Evolutionary conservation across 2,797 vertebrate genomes (phyloP).

Genomic region (Pampus argenteus): DNA sequence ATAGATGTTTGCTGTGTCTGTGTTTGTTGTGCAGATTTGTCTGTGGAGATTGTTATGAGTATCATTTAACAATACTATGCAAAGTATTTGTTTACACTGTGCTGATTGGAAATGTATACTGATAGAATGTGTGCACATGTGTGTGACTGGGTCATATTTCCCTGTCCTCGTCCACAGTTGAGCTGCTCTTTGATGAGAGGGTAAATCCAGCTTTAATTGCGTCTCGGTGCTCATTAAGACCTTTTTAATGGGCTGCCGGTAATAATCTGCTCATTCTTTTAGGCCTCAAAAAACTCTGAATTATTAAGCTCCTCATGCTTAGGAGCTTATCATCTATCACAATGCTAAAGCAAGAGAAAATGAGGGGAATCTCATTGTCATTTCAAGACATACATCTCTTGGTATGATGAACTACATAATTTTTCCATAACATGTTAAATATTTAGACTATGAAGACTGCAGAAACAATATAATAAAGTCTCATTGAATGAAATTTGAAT

Average conservation of each 20-base stretch:
- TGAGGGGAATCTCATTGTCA: constrained; percentile 55
- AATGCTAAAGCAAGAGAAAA: constrained; percentile 55
- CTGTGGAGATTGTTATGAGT: constrained; percentile 40
- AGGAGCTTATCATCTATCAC: constrained; percentile 64
- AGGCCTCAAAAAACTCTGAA: constrained; percentile 70
- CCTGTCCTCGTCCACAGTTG: constrained; percentile 76
- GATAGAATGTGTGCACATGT: constrained; percentile 17
- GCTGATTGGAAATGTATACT: constrained; percentile 62
- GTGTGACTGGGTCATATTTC: constrained; percentile 73
- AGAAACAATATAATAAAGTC: neutral
- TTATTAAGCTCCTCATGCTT: constrained; percentile 70
- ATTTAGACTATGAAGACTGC: constrained; percentile 30
- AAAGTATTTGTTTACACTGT: constrained; percentile 53
- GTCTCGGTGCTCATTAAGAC: constrained; percentile 84
- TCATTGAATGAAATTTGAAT: constrained; percentile 36
- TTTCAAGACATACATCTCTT: constrained; percentile 51
- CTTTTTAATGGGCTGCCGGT: constrained; percentile 83
- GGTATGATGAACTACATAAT: constrained; percentile 48
- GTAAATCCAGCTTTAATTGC: constrained; percentile 86
- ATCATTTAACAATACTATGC: constrained; percentile 42
- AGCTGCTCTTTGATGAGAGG: constrained; percentile 84
- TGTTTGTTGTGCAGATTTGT: constrained; percentile 62
- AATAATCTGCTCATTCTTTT: constrained; percentile 83
- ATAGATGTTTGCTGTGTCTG: constrained; percentile 61
- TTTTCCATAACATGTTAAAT: constrained; percentile 17